Evolutionary conservation across 1,140 invertebrate genomes (phyloP).

Genomic region (Thereuonema tuberculata): DNA sequence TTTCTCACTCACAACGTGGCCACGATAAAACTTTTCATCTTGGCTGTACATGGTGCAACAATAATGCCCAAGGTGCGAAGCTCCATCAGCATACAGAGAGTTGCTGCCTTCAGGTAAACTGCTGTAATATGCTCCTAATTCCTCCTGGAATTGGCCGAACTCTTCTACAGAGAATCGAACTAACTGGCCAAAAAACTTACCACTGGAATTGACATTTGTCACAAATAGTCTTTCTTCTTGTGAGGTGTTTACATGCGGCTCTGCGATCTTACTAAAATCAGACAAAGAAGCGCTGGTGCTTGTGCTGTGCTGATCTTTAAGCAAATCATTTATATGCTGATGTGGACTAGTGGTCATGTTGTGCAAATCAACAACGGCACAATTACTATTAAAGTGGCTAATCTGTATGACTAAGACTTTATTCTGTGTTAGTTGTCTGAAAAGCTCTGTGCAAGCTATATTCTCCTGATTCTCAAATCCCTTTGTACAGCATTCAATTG

Average conservation of each 20-base stretch:
- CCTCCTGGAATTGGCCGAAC: background rate
- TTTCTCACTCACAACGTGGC: slow-evolving; percentile 37
- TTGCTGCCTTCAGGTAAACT: background rate
- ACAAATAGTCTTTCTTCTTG: background rate
- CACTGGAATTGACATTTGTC: background rate
- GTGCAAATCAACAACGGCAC: background rate
- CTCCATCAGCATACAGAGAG: background rate
- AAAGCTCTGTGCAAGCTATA: background rate
- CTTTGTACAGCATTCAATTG: background rate
- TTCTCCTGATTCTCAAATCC: background rate
- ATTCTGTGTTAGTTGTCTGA: background rate
- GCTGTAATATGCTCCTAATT: background rate
- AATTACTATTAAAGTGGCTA: background rate
- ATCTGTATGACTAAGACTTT: background rate
- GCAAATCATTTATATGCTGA: background rate
- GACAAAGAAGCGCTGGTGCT: background rate
- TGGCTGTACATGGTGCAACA: slow-evolving; percentile 56
- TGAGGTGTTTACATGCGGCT: background rate
- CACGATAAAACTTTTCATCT: slow-evolving; percentile 53
- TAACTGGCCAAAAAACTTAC: background rate
- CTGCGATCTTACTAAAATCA: no score
- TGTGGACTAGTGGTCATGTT: background rate
- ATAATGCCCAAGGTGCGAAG: background rate
- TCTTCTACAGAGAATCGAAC: background rate
- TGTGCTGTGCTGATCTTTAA: background rate